Base-by-base conservation (phyloP, 2,888 invertebrate genomes). In the Myopa tessellatipennis region DNA sequence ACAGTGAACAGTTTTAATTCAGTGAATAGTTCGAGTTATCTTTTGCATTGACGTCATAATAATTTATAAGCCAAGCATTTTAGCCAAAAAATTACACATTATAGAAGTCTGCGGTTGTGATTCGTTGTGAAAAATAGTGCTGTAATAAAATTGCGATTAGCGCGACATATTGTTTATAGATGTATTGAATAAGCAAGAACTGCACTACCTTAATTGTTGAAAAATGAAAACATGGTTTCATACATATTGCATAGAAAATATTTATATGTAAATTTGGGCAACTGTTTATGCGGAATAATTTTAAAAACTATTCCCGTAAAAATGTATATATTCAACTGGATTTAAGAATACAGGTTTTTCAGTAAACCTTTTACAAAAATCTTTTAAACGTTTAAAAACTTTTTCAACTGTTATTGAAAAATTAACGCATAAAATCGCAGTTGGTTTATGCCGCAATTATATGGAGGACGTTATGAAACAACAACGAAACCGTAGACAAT, bases 401-500 rank as follows among this genome's bases (percentile, higher is more conserved):
- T 26, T 26, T 26, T 26, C 26, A 2, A 26, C 6, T 16, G 4
- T 65, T 14, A 18, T 34, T 14, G 26, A 34, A 1, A 65, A 7
- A 36, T 34, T 65, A 8, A 16, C 26, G 1, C 12, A 8, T 7
- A 3, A 34, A 34, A 26, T 26, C n/a, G 38, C 12, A 40, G 38
- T 69, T 50, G 52, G 18, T 69, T 69, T 69, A 14, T 52, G 45
- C 45, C 18, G 26, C 61, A 63, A 26, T 63, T 12, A 6, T 58
- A n/a, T 58, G 3, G 3, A 55, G 26, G 26, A 26, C 2, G 26
- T 26, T 26, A 26, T 26, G 12, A 26, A 63, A 73, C 52, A 75
- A 78, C 71, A 58, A 82, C 80, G 80, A 78, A 73, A 8, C 58
- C 10, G 10, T 26, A 8, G 52, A 26, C 74, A 68, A 63, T 55